Evolutionary conservation across 2,888 invertebrate species (phyloP), one percentile per base, ranked within the genome.

Genomic region (Dasypolia templi): DNA sequence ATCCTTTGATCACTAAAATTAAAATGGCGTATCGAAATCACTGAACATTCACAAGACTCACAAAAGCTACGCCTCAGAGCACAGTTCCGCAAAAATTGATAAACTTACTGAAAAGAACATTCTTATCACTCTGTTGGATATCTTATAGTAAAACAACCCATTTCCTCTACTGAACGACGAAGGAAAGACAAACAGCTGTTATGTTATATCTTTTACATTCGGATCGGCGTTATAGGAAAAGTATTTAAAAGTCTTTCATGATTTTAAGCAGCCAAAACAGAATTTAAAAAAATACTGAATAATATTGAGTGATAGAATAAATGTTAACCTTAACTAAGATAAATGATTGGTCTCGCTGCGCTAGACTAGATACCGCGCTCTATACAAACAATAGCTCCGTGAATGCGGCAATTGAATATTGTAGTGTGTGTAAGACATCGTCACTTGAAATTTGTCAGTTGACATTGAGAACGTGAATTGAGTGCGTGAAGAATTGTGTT

Each of bases 61-160:
- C 32, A 72, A 72, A 79, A 72, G 26, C 46, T 32, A 22, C 42
- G n/a, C 22, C 29, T 66, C n/a, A 63, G 22, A 56, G n/a, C 11
- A 51, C 2, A 14, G 62, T 32, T 56, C 51, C 11, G 42, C 35
- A 55, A 64, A 62, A 46, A 71, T 46, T 59, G 26, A 71, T 77
- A 82, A 71, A 71, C 62, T n/a, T 29, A 64, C 59, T 32, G 66
- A 55, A 53, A 66, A 69, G 76, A 79, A 74, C 46, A 46, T 55
- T 67, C 58, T 80, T 78, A 80, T 74, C 78, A 67, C 29, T 55
- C 11, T 26, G 53, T 62, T 61, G 35, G 58, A 35, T 66, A 76
- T 70, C 70, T 70, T 39, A 44, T 44, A 59, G 61, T 70, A 58
- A 71, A 67, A 68, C 63, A 82, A 77, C 76, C 76, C 82, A 64